Base-by-base conservation (phyloP, 2,113 vertebrate species). In the Rhipidura dahli region DNA sequence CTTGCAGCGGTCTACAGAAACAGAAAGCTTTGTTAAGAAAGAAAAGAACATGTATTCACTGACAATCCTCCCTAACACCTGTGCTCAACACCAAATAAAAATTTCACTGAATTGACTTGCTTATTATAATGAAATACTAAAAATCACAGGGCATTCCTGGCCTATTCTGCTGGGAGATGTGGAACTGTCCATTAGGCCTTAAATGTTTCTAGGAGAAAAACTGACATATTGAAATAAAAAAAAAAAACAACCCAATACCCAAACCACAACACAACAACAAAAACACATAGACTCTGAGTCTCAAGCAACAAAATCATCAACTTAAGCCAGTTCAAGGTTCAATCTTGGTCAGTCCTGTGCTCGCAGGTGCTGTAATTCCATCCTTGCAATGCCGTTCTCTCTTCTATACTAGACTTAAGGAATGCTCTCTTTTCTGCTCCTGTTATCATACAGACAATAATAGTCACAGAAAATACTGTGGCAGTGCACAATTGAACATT, bases 1-100 rank as follows among this genome's bases (percentile, higher is more conserved):
- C 90, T 97, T 99, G 96, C 99, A 99, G 87, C 97, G 98, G 63
- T 99, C 99, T 99, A 79, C 26, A 96, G 95, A 73, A 94, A 98
- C 51, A 97, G 51, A 89, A 73, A 69, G 17, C 21, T 78, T 83
- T 35, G 22, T 69, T 96, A 44, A 95, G 89, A 59, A 40, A 76
- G 51, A 54, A 72, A 89, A 70, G 23, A 69, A 39, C 4, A 0
- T 6, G 16, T 4, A 13, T 22, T 59, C 66, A 54, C 27, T 10
- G 45, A 61, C n/a, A 31, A 63, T 21, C 53, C 28, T 13, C 71
- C n/a, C 11, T 1, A 66, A 73, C 50, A 10, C 26, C 7, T 65
- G 39, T 44, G 11, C 26, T 72, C 77, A 77, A 77, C 37, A n/a
- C 31, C 37, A 47, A 40, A 81, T 2, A 8, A 68, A 79, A 51